Percentiles rank a stretch among this genome's conserved stretches.
These are phyloP conservation scores for Heliornis fulica DNA, from an alignment of 2,113 vertebrate species.

Conservation along the genomic window DNA sequence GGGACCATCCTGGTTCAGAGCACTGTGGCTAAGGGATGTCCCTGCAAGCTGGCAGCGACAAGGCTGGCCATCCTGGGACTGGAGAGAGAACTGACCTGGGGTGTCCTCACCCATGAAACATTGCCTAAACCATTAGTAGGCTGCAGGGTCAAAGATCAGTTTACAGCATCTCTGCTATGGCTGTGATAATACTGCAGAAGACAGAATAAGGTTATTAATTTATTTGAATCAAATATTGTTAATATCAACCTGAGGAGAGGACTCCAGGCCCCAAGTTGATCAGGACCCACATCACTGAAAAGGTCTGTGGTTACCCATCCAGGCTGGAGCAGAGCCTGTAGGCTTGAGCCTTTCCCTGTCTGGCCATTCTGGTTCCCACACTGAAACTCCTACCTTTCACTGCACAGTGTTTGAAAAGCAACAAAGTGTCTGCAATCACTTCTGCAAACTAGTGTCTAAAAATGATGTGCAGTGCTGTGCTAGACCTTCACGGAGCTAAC, in stretches of 20 bases:
- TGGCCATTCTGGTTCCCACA: neutral
- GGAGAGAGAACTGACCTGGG: neutral
- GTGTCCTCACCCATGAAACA: neutral
- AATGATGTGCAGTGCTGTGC: accelerated
- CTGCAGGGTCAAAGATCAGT: neutral
- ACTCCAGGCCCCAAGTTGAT: neutral
- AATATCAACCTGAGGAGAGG: neutral
- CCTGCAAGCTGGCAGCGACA: neutral
- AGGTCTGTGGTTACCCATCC: neutral
- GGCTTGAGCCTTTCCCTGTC: neutral
- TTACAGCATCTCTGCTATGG: neutral
- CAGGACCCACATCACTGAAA: neutral
- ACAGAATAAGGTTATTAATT: neutral
- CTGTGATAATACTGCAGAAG: neutral
- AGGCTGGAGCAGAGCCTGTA: accelerated
- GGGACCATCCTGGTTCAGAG: neutral
- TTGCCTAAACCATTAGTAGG: neutral
- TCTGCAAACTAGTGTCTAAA: neutral
- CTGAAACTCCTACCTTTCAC: neutral
- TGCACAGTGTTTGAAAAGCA: neutral
- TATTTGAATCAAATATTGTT: neutral
- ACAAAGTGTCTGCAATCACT: neutral
- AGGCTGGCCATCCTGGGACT: neutral
- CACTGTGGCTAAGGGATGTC: neutral
- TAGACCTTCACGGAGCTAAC: neutral